A percentile compares a stretch with the other conserved stretches of the same genome.
Evolutionary conservation across 1,140 invertebrate genomes (phyloP).

Genomic region (Hyles euphorbiae): DNA sequence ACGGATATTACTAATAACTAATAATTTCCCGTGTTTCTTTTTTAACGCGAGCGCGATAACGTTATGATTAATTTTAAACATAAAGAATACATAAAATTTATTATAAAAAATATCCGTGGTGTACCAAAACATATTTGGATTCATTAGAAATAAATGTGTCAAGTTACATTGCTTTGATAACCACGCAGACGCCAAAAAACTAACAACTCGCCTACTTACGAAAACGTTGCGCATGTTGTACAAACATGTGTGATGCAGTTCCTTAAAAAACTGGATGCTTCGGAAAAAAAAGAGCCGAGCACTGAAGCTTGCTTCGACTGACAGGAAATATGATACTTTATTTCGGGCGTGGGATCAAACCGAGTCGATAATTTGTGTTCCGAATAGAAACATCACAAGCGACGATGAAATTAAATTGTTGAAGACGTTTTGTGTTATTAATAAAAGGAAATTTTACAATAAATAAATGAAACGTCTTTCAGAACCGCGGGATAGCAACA

Average conservation of each 20-base stretch:
- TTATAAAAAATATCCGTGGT: neutral
- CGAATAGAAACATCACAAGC: conserved; percentile 55
- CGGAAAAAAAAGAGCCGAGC: conserved; percentile 67
- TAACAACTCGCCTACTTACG: conserved; percentile 32
- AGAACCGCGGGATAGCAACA: conserved; percentile 22
- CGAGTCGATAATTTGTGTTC: conserved; percentile 68
- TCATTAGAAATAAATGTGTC: conserved; percentile 4
- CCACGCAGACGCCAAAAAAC: conserved; percentile 46
- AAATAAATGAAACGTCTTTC: conserved; percentile 25
- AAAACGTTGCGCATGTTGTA: conserved; percentile 51
- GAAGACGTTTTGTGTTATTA: conserved; percentile 46
- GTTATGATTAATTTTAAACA: no score
- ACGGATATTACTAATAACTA: no score
- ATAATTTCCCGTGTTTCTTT: no score
- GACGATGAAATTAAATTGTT: conserved; percentile 57
- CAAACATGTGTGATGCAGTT: conserved; percentile 69
- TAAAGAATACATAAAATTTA: no score
- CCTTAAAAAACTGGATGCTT: conserved; percentile 59
- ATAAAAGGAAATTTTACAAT: conserved; percentile 29
- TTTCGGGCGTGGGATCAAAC: conserved; percentile 73
- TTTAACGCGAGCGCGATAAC: no score
- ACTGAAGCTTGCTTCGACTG: conserved; percentile 56
- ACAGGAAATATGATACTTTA: conserved; percentile 75
- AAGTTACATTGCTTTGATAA: conserved; percentile 8
- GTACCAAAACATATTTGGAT: no score